Evolutionary conservation across 2,888 invertebrate genomes (phyloP), one percentile per base, ranked within the genome.

Genomic region (Bhutanitis thaidina): DNA sequence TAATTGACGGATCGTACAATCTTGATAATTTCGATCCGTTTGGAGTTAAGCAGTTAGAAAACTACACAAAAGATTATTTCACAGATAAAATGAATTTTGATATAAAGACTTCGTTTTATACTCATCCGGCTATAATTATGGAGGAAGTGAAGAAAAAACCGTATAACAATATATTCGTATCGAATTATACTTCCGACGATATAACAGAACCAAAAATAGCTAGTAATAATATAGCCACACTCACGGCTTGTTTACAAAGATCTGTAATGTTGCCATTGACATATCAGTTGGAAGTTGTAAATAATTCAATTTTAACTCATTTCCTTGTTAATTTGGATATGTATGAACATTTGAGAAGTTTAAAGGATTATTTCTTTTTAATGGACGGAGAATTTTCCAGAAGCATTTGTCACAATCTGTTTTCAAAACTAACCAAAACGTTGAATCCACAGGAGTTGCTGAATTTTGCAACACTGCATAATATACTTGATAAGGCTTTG

Each of bases 301-400:
- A 94, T 52, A 93, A 93, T 54, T 94, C 94, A 7, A 91, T 95
- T 14, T 77, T 95, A 54, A 93, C 93, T 29, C 91, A 93, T 67
- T 93, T 93, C 60, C 77, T 95, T 0, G 87, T 91, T 0, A 91
- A 93, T 54, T 81, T 93, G 13, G 92, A 93, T 44, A 91, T 94
- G 71, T 88, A 95, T 34, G 91, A 93, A 14, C 95, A 96, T 77
- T 86, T 95, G 58, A 91, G 91, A 38, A 93, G 93, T 71, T 76
- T 96, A n/a, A 91, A 94, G 39, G 93, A 94, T 67, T 95, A 94
- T 64, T 96, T 93, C 72, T 95, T 96, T 62, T 71, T 95, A 16
- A 90, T 95, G 87, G 95, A 96, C 60, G 95, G 95, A 0, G 95
- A 95, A 74, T 96, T 95, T 73, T 93, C 93, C 0, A 91, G 91